Conservation (phyloP, 1,140 invertebrate species). For the Tetraneura akinire region DNA sequence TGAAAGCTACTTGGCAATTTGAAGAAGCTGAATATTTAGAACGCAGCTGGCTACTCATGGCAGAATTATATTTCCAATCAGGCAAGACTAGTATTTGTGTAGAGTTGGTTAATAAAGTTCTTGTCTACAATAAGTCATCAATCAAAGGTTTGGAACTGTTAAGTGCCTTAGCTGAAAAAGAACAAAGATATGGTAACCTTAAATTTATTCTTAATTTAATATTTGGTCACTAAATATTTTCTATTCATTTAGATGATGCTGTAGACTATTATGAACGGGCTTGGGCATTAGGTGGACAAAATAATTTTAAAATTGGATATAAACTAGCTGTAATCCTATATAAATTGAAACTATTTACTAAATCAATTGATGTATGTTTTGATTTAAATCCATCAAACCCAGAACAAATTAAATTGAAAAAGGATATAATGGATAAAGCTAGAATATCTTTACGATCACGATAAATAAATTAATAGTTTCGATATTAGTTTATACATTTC, state of each 20-base stretch:
- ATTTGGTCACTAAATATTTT: slow-evolving; percentile 2
- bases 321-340: slow-evolving; percentile 90
- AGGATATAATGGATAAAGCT: slow-evolving; percentile 95
- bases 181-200: slow-evolving; percentile 75
- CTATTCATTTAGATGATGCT: slow-evolving; percentile 65
- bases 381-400: slow-evolving; percentile 79
- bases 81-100: slow-evolving; percentile 84
- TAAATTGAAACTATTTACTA: slow-evolving; percentile 86
- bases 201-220: not conserved
- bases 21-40: slow-evolving; percentile 96
- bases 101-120: slow-evolving; percentile 76
- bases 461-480: not conserved
- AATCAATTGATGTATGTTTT: slow-evolving; percentile 83
- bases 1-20: slow-evolving; percentile 83
- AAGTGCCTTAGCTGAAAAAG: slow-evolving; percentile 87
- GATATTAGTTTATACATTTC: too few relatives aligned
- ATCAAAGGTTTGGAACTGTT: slow-evolving; percentile 87
- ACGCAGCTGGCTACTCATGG: slow-evolving; percentile 88
- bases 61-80: slow-evolving; percentile 88
- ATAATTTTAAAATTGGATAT: slow-evolving; percentile 82
- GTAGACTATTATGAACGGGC: slow-evolving; percentile 74
- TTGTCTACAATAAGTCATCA: slow-evolving; percentile 89
- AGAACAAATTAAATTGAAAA: slow-evolving; percentile 87
- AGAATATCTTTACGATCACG: slow-evolving; percentile 76
- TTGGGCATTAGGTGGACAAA: slow-evolving; percentile 73